Evolutionary conservation across 2,797 vertebrate genomes (phyloP).

Genomic region (Crax fasciolata): DNA sequence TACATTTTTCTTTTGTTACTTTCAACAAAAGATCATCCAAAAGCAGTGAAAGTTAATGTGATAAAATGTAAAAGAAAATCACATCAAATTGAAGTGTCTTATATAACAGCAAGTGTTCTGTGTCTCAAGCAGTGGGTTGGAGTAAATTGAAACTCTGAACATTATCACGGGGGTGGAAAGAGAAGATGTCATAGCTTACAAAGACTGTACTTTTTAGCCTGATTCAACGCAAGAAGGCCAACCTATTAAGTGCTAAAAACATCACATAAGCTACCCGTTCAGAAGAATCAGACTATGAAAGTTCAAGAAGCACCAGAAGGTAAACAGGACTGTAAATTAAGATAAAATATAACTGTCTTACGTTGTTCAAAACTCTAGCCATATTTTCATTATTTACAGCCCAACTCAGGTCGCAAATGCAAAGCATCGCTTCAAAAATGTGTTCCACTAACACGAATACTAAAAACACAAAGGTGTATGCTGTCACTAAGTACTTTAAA

Average conservation of each 20-base stretch:
- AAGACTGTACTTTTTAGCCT: constrained; percentile 13
- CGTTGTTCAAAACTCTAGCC: not conserved
- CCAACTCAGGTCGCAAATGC: not conserved
- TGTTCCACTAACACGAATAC: constrained; percentile 18
- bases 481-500: not conserved
- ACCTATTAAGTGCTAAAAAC: not conserved
- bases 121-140: constrained; percentile 48
- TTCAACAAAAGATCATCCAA: not conserved
- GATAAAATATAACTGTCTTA: constrained; percentile 5
- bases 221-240: constrained; percentile 6
- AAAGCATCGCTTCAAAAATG: not conserved
- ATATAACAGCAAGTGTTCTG: constrained; percentile 56
- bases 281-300: not conserved
- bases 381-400: not conserved
- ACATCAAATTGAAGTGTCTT: constrained; percentile 45
- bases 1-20: not conserved
- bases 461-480: not conserved
- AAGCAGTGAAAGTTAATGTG: constrained; percentile 12
- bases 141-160: constrained; percentile 52
- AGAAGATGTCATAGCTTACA: not conserved
- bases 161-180: constrained; percentile 58
- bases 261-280: not conserved
- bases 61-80: constrained; percentile 30
- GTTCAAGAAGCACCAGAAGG: not conserved
- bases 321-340: not conserved